phyloP scores from a whole-genome alignment of 2,888 invertebrate genomes.

The Chrysolina oricalcia region DNA sequence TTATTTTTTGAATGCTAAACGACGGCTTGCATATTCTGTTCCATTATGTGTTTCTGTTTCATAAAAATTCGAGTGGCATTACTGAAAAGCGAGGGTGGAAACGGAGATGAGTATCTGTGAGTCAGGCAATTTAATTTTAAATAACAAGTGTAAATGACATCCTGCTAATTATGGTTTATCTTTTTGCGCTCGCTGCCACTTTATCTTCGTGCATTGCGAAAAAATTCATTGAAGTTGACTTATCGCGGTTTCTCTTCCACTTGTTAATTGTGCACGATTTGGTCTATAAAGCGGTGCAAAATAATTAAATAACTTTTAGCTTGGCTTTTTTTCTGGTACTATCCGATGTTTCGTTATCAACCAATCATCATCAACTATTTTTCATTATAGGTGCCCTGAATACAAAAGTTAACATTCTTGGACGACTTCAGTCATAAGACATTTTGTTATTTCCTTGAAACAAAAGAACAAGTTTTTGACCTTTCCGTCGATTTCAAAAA shows the following conservation, averaged over 20 bases:
- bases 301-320: background rate
- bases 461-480: too few species aligned
- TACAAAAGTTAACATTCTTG: too few species aligned
- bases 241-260: slow-evolving; percentile 55
- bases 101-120: slow-evolving; percentile 54
- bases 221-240: slow-evolving; percentile 65
- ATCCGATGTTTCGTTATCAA: too few species aligned
- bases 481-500: too few species aligned
- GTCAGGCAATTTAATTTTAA: slow-evolving; percentile 69
- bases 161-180: slow-evolving; percentile 73
- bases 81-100: slow-evolving; percentile 54
- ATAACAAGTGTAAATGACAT: slow-evolving; percentile 74
- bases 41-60: slow-evolving; percentile 31
- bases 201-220: slow-evolving; percentile 71
- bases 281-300: slow-evolving; percentile 1
- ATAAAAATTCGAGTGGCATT: slow-evolving; percentile 45
- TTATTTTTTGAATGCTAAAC: too few species aligned
- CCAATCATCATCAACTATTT: too few species aligned
- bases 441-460: too few species aligned
- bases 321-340: background rate
- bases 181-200: slow-evolving; percentile 68
- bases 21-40: slow-evolving; percentile 26
- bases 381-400: too few species aligned
- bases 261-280: slow-evolving; percentile 53
- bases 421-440: too few species aligned